Evolutionary conservation across 2,888 invertebrate genomes (phyloP).

Genomic region (Julus scanicus): DNA sequence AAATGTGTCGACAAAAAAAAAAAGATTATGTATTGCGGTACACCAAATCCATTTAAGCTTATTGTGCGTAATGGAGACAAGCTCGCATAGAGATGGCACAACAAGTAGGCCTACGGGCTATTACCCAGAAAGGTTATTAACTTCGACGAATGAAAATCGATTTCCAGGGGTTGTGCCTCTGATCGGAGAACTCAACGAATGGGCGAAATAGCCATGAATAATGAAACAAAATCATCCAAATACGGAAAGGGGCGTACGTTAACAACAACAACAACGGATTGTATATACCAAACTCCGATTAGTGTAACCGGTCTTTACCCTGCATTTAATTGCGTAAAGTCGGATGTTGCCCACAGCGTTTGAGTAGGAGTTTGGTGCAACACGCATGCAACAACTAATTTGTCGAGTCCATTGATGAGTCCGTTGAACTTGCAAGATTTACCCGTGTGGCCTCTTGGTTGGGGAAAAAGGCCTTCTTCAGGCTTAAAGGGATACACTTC

Average conservation of each 20-base stretch:
- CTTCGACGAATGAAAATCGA: not conserved
- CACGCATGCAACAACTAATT: not conserved
- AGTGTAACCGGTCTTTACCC: not conserved
- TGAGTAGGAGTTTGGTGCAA: not conserved
- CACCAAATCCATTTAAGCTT: not conserved
- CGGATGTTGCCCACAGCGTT: too few species aligned
- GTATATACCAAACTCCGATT: slow-evolving; percentile 6
- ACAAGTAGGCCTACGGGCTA: not conserved
- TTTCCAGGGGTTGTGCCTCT: not conserved
- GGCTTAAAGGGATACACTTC: slow-evolving; percentile 3
- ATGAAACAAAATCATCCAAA: not conserved
- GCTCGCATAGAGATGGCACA: slow-evolving; percentile 5
- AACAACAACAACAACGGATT: not conserved
- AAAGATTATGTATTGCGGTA: not conserved
- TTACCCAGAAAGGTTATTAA: slow-evolving; percentile 22
- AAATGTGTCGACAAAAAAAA: not conserved
- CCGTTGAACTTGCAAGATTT: not conserved
- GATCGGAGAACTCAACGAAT: slow-evolving; percentile 14
- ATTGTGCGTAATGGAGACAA: not conserved
- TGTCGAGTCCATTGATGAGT: too few species aligned
- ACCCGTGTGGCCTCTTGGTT: not conserved
- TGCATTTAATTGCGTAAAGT: too few species aligned
- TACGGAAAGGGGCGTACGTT: not conserved
- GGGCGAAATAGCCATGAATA: not conserved
- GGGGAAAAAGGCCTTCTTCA: not conserved